Evolutionary conservation across 1,140 invertebrate genomes (phyloP).

Genomic region (Diploscapter pachys): DNA sequence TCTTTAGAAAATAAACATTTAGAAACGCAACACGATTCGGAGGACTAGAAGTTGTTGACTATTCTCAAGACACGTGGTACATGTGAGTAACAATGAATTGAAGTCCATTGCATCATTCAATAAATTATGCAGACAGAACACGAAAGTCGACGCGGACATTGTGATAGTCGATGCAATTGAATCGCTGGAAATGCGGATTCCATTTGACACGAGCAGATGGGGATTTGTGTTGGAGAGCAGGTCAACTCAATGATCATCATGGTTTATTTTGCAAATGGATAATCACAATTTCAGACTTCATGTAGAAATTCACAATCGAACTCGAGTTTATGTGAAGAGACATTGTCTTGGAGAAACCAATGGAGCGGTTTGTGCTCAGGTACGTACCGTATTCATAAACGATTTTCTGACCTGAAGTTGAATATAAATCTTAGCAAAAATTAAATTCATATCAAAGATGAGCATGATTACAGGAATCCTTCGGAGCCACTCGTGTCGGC

Average conservation of each 20-base stretch:
- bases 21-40: background rate
- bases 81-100: conserved; percentile 14
- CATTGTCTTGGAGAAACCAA: background rate
- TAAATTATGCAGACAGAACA: conserved; percentile 26
- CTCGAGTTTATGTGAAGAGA: conserved; percentile 13
- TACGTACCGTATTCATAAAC: background rate
- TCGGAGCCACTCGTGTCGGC: conserved; percentile 19
- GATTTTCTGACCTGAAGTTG: too few species aligned
- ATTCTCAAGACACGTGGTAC: conserved; percentile 26
- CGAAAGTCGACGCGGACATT: conserved; percentile 34
- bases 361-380: conserved; percentile 15
- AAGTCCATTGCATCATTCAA: background rate
- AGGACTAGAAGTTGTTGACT: conserved; percentile 12
- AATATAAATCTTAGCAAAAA: too few species aligned
- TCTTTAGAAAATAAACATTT: too few species aligned
- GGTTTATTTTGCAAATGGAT: background rate
- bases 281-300: conserved; percentile 15
- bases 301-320: conserved; percentile 32
- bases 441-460: too few species aligned
- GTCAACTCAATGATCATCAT: background rate
- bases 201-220: conserved; percentile 22
- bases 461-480: too few species aligned
- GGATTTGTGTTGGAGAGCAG: conserved; percentile 28
- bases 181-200: conserved; percentile 12
- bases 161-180: conserved; percentile 30